Evolutionary conservation across 2,888 invertebrate genomes (phyloP).

Genomic region (Bellardia bayeri): DNA sequence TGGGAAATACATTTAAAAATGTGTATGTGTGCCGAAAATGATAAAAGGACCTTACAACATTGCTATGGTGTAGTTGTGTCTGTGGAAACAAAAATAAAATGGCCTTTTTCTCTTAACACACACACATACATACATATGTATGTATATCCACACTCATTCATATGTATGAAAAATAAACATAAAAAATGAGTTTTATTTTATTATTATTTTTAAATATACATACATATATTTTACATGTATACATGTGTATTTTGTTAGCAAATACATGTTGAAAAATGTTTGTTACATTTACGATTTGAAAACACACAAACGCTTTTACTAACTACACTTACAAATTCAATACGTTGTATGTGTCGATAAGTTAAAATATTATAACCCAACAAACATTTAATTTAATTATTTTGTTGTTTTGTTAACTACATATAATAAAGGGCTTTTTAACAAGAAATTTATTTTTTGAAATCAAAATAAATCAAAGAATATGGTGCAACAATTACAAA

Average conservation of each 20-base stretch:
- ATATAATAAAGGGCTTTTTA: too few species aligned
- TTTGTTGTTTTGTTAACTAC: too few species aligned
- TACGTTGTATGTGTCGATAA: conserved; percentile 54
- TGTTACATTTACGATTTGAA: conserved; percentile 38
- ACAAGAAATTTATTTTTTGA: too few species aligned
- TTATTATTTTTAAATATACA: conserved; percentile 30
- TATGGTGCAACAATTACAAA: too few species aligned
- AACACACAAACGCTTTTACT: background rate
- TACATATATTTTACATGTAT: conserved; percentile 10
- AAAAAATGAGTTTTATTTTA: conserved; percentile 1
- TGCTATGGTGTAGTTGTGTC: conserved; percentile 31
- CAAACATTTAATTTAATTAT: background rate
- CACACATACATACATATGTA: background rate
- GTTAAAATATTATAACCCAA: conserved; percentile 22
- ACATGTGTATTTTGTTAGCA: background rate
- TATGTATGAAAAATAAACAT: conserved; percentile 18
- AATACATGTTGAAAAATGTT: background rate
- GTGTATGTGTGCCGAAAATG: conserved; percentile 5
- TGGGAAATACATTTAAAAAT: background rate
- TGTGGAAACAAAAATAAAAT: conserved; percentile 14
- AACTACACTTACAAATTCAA: conserved; percentile 27
- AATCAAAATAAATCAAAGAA: too few species aligned
- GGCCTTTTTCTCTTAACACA: background rate
- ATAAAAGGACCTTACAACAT: conserved; percentile 34
- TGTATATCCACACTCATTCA: background rate